Percentiles rank a stretch among this genome's conserved stretches.
These are phyloP conservation scores for Argyrosomus regius DNA, from an alignment of 2,797 vertebrate genomes.

Conservation along the genomic window DNA sequence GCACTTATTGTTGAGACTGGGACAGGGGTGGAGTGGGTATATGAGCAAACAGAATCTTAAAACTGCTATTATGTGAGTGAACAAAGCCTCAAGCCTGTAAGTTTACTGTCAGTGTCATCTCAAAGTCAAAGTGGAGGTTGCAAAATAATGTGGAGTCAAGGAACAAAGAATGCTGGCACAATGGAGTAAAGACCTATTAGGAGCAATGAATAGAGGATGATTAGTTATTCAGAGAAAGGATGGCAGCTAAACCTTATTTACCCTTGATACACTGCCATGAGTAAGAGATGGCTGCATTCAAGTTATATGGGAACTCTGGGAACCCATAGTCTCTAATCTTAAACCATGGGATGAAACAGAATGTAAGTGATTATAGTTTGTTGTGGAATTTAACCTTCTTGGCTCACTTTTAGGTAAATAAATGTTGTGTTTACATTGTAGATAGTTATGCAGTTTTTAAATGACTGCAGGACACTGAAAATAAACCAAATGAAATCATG, in stretches of 20 bases:
- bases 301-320: constrained; percentile 32
- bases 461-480: background rate
- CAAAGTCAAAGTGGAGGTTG: constrained; percentile 80
- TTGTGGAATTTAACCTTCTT: background rate
- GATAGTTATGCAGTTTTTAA: background rate
- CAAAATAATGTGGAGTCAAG: constrained; percentile 67
- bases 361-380: background rate
- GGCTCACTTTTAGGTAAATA: background rate
- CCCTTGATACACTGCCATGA: constrained; percentile 31
- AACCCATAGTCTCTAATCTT: background rate
- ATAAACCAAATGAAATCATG: background rate
- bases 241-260: constrained; percentile 51
- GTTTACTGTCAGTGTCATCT: constrained; percentile 68
- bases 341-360: constrained; percentile 8
- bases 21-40: constrained; percentile 52
- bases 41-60: constrained; percentile 67
- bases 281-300: constrained; percentile 19
- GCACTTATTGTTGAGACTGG: constrained; percentile 58
- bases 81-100: constrained; percentile 63
- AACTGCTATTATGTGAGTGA: constrained; percentile 57
- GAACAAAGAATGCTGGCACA: constrained; percentile 69
- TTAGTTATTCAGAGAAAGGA: constrained; percentile 61
- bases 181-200: constrained; percentile 62
- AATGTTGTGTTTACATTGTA: background rate
- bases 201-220: constrained; percentile 64